Base-by-base conservation (phyloP, 2,113 vertebrate species). In the Corvus moneduloides region DNA sequence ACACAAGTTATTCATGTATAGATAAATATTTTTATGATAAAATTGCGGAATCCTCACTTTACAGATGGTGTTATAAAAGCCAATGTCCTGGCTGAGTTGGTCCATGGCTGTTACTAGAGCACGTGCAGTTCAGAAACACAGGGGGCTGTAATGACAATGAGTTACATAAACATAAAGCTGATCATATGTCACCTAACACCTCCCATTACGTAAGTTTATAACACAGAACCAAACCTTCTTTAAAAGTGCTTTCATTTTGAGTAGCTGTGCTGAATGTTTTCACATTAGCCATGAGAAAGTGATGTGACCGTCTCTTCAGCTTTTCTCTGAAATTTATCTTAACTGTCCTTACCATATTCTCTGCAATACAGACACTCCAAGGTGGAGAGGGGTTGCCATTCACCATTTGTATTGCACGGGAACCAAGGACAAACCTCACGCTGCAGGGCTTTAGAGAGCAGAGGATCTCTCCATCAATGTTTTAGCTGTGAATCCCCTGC, bases 401-500 rank as follows among this genome's bases (percentile, higher is more conserved):
- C 3, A 4, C 48, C 48, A 13, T 46, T 82, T 39, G 3, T 1
- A 2, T 12, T 49, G 46, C 44, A 12, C 0, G 0, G 43, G 63
- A 76, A 2, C 16, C 11, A 43, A 33, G 67, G 18, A 8, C 35
- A 58, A 80, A 7, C 3, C 16, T 8, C 9, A 11, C 5, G 1
- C 10, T 20, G 21, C 12, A 43, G 83, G 49, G 33, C n/a, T 48
- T 77, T 43, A 44, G 58, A 79, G 49, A 68, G 39, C 21, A 48
- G 56, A 56, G 16, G 7, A 21, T 62, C n/a, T 66, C 30, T 87
- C 28, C 23, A 0, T 75, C 37, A 33, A 0, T n/a, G 27, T 61
- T 43, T 26, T 33, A 72, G 37, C 37, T 32, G 49, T 43, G 71
- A 58, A 61, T 71, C 19, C 28, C n/a, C 49, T 48, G 35, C 0